These are phyloP conservation scores for Heliocidaris erythrogramma DNA, from an alignment of 35 echinoderm and acorn worm species.

Conservation along the genomic window DNA sequence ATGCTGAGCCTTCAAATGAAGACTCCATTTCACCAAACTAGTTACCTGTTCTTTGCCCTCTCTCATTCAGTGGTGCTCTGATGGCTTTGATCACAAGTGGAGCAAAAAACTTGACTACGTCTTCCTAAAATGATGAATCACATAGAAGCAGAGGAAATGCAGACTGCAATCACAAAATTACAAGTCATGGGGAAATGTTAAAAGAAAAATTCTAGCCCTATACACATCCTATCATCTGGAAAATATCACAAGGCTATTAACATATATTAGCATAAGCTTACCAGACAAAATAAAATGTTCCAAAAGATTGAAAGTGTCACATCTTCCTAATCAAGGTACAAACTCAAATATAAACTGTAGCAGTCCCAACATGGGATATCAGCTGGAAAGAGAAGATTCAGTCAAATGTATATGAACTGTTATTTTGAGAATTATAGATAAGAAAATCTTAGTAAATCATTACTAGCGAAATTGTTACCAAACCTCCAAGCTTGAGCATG, in stretches of 20 bases:
- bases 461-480: no score
- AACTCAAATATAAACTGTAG: no score
- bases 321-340: no score
- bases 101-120: constrained; percentile 77
- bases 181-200: not conserved
- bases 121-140: constrained; percentile 64
- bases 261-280: no score
- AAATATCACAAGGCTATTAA: no score
- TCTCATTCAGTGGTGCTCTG: constrained; percentile 68
- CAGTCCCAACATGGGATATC: no score
- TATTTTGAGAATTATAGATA: no score
- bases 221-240: not conserved
- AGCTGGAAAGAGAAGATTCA: no score
- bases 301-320: no score
- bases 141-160: constrained; percentile 20
- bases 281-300: no score
- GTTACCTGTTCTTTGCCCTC: constrained; percentile 75
- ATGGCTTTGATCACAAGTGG: constrained; percentile 78
- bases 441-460: no score
- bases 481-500: not conserved
- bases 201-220: not conserved
- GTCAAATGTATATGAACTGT: no score
- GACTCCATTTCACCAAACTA: not conserved
- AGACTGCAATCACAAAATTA: not conserved
- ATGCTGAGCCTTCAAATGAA: not conserved